phyloP scores from a whole-genome alignment of 2,113 vertebrate genomes.

The Phalacrocorax carbo region DNA sequence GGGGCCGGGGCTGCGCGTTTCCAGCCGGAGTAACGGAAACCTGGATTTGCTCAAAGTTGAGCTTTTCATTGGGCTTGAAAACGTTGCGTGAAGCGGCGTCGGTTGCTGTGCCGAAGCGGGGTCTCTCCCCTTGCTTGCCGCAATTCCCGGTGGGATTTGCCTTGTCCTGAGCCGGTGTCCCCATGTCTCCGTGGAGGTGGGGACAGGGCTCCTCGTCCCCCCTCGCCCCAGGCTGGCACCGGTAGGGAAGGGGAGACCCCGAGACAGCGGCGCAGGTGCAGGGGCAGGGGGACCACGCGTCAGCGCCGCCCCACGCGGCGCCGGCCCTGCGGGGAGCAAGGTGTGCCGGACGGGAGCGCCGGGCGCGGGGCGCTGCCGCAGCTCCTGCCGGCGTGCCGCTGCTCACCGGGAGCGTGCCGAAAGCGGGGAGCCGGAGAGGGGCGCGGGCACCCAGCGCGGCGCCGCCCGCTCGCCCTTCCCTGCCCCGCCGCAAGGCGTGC shows the following conservation, averaged over 20 bases:
- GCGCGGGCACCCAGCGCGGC: not conserved
- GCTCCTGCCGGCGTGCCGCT: not conserved
- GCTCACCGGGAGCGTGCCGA: accelerated
- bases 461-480: not conserved
- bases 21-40: too few species aligned
- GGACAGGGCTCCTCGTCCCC: not conserved
- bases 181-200: accelerated
- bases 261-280: not conserved
- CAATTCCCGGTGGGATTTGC: accelerated
- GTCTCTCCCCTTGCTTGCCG: too few species aligned
- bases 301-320: not conserved
- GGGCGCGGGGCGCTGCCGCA: not conserved
- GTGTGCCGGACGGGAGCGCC: not conserved
- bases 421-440: accelerated
- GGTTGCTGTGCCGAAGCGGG: not conserved
- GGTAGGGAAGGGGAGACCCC: too few species aligned
- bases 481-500: not conserved
- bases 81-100: accelerated
- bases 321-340: not conserved
- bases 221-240: not conserved
- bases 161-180: not conserved
- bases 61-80: not conserved
- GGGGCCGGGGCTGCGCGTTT: not conserved
- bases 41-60: not conserved
- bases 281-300: not conserved